Evolutionary conservation across 1,140 invertebrate genomes (phyloP).

Genomic region (Neelides sp.): DNA sequence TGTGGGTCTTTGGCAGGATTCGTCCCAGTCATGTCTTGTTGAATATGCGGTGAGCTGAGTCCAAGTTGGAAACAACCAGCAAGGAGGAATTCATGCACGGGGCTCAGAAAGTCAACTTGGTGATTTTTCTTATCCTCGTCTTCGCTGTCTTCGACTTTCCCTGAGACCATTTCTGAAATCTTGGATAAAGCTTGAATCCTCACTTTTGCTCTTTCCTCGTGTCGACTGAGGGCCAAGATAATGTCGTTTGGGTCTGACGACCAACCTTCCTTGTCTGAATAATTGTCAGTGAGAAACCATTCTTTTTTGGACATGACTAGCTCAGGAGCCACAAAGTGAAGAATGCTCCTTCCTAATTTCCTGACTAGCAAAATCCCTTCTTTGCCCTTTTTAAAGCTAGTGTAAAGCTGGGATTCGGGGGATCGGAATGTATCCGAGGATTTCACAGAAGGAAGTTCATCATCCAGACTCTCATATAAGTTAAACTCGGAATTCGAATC

Average conservation of each 20-base stretch:
- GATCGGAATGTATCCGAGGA: slow-evolving; percentile 20
- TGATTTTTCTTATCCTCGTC: slow-evolving; percentile 9
- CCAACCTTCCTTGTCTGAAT: slow-evolving; percentile 6
- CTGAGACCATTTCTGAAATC: slow-evolving; percentile 17
- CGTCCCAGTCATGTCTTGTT: slow-evolving; percentile 22
- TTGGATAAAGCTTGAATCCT: slow-evolving; percentile 19
- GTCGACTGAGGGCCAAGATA: slow-evolving; percentile 15
- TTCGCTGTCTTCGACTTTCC: neutral
- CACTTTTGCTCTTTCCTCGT: slow-evolving; percentile 19
- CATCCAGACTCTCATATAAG: slow-evolving; percentile 2
- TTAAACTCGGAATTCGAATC: neutral
- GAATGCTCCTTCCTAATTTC: slow-evolving; percentile 16
- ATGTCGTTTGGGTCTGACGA: slow-evolving; percentile 15
- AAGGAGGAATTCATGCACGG: slow-evolving; percentile 46
- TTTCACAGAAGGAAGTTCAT: slow-evolving; percentile 10
- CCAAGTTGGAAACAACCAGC: slow-evolving; percentile 47
- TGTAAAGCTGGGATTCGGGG: slow-evolving; percentile 1
- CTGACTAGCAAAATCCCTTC: slow-evolving; percentile 9
- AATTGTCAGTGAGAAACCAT: slow-evolving; percentile 6
- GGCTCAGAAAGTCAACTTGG: slow-evolving; percentile 33
- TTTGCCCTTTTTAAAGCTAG: neutral
- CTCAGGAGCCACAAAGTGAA: slow-evolving; percentile 20
- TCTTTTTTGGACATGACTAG: slow-evolving; percentile 13
- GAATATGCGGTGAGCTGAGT: slow-evolving; percentile 32
- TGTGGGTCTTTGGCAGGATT: slow-evolving; percentile 28